Percentiles rank a stretch among this genome's conserved stretches.
phyloP scores from a whole-genome alignment of 2,113 vertebrate species.

The Brachypodius melanocephalos region DNA sequence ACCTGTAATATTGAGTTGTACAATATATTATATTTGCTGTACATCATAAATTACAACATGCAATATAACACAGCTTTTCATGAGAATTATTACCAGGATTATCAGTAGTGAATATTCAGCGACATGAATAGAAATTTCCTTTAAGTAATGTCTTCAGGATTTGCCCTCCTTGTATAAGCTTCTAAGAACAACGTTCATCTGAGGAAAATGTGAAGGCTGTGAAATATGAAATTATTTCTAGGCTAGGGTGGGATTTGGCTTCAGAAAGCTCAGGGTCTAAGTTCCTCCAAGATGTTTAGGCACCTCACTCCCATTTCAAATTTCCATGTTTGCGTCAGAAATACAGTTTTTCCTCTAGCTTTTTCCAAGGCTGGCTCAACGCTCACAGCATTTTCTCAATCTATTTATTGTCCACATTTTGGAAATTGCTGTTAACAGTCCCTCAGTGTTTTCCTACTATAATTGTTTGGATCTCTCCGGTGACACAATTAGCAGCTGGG shows the following conservation, averaged over 20 bases:
- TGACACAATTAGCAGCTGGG: slow-evolving; percentile 23
- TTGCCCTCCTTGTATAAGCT: background rate
- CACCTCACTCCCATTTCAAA: slow-evolving; percentile 6
- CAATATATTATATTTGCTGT: background rate
- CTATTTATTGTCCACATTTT: background rate
- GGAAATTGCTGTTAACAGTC: background rate
- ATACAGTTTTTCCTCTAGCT: background rate
- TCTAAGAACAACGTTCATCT: background rate
- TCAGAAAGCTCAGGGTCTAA: background rate
- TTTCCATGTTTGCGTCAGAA: slow-evolving; percentile 14
- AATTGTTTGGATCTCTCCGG: background rate
- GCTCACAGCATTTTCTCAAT: background rate
- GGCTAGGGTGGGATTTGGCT: slow-evolving; percentile 10
- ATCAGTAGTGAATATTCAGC: background rate
- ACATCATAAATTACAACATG: background rate
- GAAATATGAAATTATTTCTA: slow-evolving; percentile 23
- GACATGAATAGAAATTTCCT: slow-evolving; percentile 13
- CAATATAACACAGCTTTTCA: background rate
- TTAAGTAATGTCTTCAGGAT: slow-evolving; percentile 14
- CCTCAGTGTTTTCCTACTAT: background rate
- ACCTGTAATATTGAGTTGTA: background rate
- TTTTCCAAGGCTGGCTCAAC: background rate
- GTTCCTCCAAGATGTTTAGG: background rate
- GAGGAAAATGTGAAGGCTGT: slow-evolving; percentile 7
- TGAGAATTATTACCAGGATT: slow-evolving; percentile 4